Evolutionary conservation across 2,888 invertebrate species (phyloP).

Genomic region (Cataglyphis altisquamis): DNA sequence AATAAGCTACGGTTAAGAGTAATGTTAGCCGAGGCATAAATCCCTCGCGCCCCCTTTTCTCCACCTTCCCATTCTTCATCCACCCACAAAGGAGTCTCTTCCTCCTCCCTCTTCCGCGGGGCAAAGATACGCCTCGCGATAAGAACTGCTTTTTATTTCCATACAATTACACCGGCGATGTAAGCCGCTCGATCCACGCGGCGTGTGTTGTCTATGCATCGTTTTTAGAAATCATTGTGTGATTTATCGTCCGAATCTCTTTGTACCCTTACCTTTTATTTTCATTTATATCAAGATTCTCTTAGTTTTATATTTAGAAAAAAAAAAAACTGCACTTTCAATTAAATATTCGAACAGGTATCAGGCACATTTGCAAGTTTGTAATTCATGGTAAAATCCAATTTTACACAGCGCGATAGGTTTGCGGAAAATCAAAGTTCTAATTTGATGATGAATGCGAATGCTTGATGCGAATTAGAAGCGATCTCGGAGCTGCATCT

Average conservation of each 20-base stretch:
- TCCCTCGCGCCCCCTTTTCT: conserved; percentile 66
- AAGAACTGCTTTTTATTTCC: conserved; percentile 71
- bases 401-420: neutral
- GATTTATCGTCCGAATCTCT: conserved; percentile 1
- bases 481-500: neutral
- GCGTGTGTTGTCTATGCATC: conserved; percentile 47
- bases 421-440: neutral
- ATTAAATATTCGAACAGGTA: neutral
- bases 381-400: neutral
- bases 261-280: neutral
- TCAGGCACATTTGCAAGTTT: neutral
- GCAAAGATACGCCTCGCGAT: conserved; percentile 66
- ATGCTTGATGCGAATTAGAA: conserved; percentile 6
- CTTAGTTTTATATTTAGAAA: neutral
- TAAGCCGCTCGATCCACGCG: conserved; percentile 68
- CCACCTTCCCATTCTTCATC: conserved; percentile 63
- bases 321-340: too few species aligned
- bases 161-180: conserved; percentile 76
- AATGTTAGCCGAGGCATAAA: conserved; percentile 76
- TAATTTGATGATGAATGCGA: neutral
- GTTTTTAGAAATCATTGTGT: neutral
- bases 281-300: neutral
- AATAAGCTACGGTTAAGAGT: conserved; percentile 76
- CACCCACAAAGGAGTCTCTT: conserved; percentile 47
- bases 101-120: conserved; percentile 46